Percentiles rank a stretch among this genome's conserved stretches.
These are phyloP conservation scores for Hippoglossus hippoglossus DNA, from an alignment of 2,797 vertebrate genomes.

Conservation along the genomic window DNA sequence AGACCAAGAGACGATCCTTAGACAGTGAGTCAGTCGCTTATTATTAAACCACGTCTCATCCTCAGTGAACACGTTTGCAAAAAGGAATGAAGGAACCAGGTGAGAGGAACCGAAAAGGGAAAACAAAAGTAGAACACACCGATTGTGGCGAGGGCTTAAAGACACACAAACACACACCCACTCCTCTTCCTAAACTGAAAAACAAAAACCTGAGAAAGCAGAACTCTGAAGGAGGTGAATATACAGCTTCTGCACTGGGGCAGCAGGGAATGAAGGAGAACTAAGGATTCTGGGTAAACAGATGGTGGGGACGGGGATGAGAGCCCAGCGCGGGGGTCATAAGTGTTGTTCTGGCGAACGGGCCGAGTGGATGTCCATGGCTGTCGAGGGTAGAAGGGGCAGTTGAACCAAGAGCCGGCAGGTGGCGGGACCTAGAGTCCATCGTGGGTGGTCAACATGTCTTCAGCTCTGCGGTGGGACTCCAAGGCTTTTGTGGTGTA, in stretches of 20 bases:
- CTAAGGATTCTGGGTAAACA: slow-evolving; percentile 46
- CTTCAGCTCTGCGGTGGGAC: slow-evolving; percentile 93
- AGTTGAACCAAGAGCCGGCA: slow-evolving; percentile 54
- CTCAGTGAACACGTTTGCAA: slow-evolving; percentile 37
- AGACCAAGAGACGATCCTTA: slow-evolving; percentile 54
- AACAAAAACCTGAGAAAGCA: slow-evolving; percentile 83
- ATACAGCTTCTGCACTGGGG: slow-evolving; percentile 53
- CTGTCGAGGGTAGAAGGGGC: slow-evolving; percentile 53
- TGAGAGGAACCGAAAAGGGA: slow-evolving; percentile 20
- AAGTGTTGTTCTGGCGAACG: slow-evolving; percentile 47
- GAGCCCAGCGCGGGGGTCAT: slow-evolving; percentile 47
- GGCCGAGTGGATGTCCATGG: slow-evolving; percentile 63
- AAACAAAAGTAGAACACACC: slow-evolving; percentile 24
- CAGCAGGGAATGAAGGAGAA: slow-evolving; percentile 72
- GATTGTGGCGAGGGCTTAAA: slow-evolving; percentile 44
- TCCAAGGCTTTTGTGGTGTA: slow-evolving; percentile 99
- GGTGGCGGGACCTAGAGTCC: slow-evolving; percentile 88
- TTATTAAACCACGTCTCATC: slow-evolving; percentile 51
- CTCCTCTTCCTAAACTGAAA: slow-evolving; percentile 56
- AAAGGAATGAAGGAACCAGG: slow-evolving; percentile 61
- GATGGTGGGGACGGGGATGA: slow-evolving; percentile 35
- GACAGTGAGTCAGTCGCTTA: slow-evolving; percentile 62
- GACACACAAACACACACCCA: slow-evolving; percentile 46
- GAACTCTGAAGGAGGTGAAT: slow-evolving; percentile 68
- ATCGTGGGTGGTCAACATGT: slow-evolving; percentile 91